phyloP scores from a whole-genome alignment of 2,888 invertebrate species.

The Epicampocera succincta region DNA sequence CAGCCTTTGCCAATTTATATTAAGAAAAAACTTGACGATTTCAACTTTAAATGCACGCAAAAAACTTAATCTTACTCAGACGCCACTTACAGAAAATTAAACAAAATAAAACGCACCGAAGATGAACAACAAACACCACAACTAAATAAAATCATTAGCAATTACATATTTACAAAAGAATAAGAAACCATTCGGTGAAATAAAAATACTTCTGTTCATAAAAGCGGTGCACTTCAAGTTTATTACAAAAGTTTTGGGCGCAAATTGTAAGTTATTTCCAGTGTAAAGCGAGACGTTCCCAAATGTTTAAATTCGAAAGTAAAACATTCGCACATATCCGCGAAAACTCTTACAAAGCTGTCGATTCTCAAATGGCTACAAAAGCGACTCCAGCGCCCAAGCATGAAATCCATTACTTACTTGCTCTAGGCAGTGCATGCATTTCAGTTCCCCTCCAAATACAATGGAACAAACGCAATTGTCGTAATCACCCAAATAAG shows the following conservation, averaged over 20 bases:
- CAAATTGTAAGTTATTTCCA: background rate
- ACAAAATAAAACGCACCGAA: conserved; percentile 41
- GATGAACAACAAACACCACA: conserved; percentile 34
- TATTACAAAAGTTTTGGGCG: background rate
- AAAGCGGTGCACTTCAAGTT: conserved; percentile 22
- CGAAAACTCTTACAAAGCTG: conserved; percentile 60
- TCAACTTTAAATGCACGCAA: conserved; percentile 53
- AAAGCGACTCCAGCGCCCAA: conserved; percentile 53
- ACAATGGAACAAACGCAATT: conserved; percentile 42
- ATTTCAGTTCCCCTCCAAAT: conserved; percentile 12
- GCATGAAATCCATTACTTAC: conserved; percentile 9
- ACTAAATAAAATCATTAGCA: conserved; percentile 54
- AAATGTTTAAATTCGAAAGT: background rate
- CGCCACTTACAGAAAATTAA: conserved; percentile 63
- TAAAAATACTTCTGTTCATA: conserved; percentile 14
- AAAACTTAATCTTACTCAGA: conserved; percentile 55
- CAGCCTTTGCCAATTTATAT: background rate
- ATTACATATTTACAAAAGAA: conserved; percentile 44
- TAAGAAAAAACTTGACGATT: conserved; percentile 18
- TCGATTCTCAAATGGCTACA: conserved; percentile 60
- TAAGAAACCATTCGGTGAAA: conserved; percentile 42
- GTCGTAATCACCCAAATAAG: conserved; percentile 69
- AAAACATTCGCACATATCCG: conserved; percentile 38
- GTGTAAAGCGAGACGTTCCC: conserved; percentile 11
- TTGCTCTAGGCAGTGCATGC: conserved; percentile 8